Evolutionary conservation across 2,888 invertebrate genomes (phyloP).

Genomic region (Epicampocera succincta): DNA sequence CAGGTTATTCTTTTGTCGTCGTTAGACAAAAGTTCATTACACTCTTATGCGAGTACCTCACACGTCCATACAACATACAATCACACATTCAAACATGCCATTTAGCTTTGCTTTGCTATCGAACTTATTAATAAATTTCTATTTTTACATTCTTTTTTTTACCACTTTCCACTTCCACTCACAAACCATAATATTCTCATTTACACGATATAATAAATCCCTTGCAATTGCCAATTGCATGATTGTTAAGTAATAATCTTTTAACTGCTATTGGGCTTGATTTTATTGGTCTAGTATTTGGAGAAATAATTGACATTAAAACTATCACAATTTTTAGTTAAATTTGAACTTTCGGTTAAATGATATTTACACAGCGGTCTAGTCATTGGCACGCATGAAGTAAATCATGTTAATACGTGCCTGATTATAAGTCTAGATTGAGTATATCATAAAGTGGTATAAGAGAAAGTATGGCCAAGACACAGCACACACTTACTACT

Average conservation of each 20-base stretch:
- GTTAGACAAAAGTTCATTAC: slow-evolving; percentile 2
- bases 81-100: not conserved
- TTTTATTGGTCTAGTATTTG: slow-evolving; percentile 11
- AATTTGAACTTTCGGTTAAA: not conserved
- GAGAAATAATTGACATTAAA: not conserved
- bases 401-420: too few relatives aligned
- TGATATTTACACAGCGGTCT: not conserved
- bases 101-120: slow-evolving; percentile 1
- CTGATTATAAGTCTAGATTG: too few relatives aligned
- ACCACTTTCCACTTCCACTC: not conserved
- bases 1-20: too few relatives aligned
- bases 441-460: too few relatives aligned
- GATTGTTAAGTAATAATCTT: slow-evolving; percentile 6
- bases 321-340: not conserved
- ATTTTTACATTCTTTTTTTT: too few relatives aligned
- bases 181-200: not conserved
- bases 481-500: too few relatives aligned
- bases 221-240: slow-evolving; percentile 15
- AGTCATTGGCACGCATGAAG: too few relatives aligned
- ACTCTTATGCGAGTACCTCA: not conserved
- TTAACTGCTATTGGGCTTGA: not conserved
- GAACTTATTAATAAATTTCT: too few relatives aligned
- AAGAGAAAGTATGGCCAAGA: too few relatives aligned
- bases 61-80: too few relatives aligned
- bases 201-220: slow-evolving; percentile 1